Evolutionary conservation across 2,113 vertebrate genomes (phyloP), one percentile per base, ranked within the genome.

Genomic region (Dromas ardeola): DNA sequence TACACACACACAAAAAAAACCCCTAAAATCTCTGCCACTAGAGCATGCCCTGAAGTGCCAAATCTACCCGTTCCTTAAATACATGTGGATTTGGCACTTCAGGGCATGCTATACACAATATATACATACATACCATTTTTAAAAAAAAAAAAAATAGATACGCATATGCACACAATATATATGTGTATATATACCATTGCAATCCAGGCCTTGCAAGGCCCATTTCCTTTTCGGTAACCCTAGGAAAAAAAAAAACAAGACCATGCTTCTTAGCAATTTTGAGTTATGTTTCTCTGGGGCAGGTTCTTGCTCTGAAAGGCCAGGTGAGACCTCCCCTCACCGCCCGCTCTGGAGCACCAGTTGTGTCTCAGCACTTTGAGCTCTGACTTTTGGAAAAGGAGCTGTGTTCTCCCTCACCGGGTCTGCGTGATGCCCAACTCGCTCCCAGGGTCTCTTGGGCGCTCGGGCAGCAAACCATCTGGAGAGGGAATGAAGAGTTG

Each of bases 401-500:
- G n/a, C 21, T 43, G 30, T 18, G 0, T 10, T 18, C 34, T 21
- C 22, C 38, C 21, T 19, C 5, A 0, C 9, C 6, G 2, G 59
- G 42, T 47, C 71, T 70, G 55, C 20, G 8, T 11, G 1, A 5
- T 2, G 3, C 15, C 45, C 26, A 56, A 2, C 15, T 8, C 17
- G 0, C 15, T 12, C 40, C 32, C 20, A 0, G 8, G 1, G 12
- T 2, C 62, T 34, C 79, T 6, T 4, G 43, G 43, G 36, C 59
- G n/a, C 34, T 81, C 26, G 2, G 3, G 20, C 61, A 66, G 36
- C n/a, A 47, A 56, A 19, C 16, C 9, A 15, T 15, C 56, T 80
- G 71, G 50, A 81, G n/a, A 17, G 36, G 52, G 62, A 61, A 26
- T 4, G 5, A 9, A 30, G 26, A 11, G 13, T 23, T 69, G 42